Evolutionary conservation across 2,113 vertebrate species (phyloP).

Genomic region (Copsychus sechellarum): DNA sequence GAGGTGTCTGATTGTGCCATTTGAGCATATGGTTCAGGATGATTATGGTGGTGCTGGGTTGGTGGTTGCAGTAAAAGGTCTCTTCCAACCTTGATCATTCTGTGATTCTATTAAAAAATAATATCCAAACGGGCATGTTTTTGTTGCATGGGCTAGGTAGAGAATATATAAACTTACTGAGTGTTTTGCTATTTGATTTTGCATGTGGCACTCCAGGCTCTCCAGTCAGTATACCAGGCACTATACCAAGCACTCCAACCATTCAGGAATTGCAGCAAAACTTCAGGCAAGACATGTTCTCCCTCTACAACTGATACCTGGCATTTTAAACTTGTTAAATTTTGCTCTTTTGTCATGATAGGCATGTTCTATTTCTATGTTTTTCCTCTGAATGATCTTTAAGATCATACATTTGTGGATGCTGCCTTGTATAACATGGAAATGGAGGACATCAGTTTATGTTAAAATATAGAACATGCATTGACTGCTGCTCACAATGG

Average conservation of each 20-base stretch:
- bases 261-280: neutral
- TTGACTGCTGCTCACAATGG: neutral
- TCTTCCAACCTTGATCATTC: neutral
- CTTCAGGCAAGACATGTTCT: neutral
- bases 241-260: neutral
- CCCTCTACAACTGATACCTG: accelerated
- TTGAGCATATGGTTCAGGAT: neutral
- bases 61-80: neutral
- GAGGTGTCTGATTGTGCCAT: neutral
- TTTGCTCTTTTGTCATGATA: neutral
- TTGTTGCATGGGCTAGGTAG: neutral
- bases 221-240: neutral
- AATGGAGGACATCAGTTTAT: neutral
- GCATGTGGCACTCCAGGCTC: neutral
- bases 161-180: neutral
- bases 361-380: neutral
- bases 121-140: neutral
- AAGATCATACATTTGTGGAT: neutral
- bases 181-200: neutral
- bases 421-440: neutral
- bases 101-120: neutral
- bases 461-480: neutral
- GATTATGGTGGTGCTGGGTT: neutral
- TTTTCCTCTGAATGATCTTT: neutral
- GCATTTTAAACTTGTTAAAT: neutral